Conservation (phyloP, 2,113 vertebrate species). For the Tragelaphus buxtoni region DNA sequence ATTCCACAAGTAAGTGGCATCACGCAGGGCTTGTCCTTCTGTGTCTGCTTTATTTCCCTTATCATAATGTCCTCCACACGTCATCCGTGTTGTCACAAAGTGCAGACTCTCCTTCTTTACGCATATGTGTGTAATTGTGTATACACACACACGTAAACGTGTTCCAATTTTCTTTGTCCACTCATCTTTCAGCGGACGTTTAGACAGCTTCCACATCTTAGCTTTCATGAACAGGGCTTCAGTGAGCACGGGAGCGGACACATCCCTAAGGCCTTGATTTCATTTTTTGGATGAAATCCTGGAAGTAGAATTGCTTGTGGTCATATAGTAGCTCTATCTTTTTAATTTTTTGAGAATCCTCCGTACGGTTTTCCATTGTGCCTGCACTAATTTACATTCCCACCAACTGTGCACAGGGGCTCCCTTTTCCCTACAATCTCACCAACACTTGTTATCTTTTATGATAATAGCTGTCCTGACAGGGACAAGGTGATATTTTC, state of each 20-base stretch:
- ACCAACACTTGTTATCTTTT: background rate
- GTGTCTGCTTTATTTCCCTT: background rate
- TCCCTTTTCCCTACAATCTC: background rate
- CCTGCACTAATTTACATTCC: background rate
- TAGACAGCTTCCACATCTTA: fast-evolving
- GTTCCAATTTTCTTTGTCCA: background rate
- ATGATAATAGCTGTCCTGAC: fast-evolving
- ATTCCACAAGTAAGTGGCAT: fast-evolving
- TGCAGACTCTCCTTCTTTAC: background rate
- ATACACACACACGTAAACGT: background rate
- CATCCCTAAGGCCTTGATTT: background rate
- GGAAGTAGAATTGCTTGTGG: background rate
- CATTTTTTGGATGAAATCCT: background rate
- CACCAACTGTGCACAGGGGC: background rate
- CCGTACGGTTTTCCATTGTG: background rate
- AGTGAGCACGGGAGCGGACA: fast-evolving
- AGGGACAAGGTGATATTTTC: background rate
- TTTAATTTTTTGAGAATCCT: background rate
- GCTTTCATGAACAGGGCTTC: too few relatives aligned
- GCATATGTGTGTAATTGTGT: too few relatives aligned
- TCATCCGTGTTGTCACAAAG: fast-evolving
- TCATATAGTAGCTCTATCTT: fast-evolving
- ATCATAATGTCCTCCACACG: background rate
- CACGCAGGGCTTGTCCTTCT: background rate
- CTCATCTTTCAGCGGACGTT: fast-evolving